Conservation (phyloP, 2,888 invertebrate genomes). For the Nesidiocoris tenuis region DNA sequence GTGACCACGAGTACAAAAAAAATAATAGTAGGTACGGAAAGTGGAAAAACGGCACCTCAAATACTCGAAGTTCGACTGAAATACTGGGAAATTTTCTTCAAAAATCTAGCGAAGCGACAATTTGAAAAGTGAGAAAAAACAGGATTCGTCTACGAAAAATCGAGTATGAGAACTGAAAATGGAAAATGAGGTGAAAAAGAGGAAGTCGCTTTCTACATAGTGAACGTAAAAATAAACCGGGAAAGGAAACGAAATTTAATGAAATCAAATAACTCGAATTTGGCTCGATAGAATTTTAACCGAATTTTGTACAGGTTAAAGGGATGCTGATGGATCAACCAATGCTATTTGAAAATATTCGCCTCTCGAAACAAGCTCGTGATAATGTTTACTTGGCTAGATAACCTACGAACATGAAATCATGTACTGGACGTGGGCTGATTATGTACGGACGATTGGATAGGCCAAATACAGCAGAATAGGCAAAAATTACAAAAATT, state of each 20-base stretch:
- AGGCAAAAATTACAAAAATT: no score
- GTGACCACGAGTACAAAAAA: neutral
- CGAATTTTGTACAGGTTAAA: no score
- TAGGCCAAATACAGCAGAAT: no score
- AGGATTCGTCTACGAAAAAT: slow-evolving; percentile 3
- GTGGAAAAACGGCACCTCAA: no score
- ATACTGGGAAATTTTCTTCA: no score
- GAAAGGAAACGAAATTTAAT: neutral
- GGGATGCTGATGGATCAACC: neutral
- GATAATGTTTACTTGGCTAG: neutral
- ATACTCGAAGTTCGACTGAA: no score
- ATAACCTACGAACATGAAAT: no score
- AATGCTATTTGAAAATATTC: neutral
- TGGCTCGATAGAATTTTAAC: neutral
- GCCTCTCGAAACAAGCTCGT: no score
- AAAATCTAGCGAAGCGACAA: neutral
- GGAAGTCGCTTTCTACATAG: slow-evolving; percentile 22
- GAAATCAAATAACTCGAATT: no score
- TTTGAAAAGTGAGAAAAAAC: slow-evolving; percentile 9
- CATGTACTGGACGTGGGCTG: no score
- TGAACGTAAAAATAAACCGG: neutral
- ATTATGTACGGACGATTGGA: no score
- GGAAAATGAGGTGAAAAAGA: slow-evolving; percentile 4
- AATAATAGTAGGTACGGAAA: slow-evolving; percentile 1
- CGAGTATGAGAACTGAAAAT: slow-evolving; percentile 19